Percentiles rank a stretch among this genome's conserved stretches.
Evolutionary conservation across 2,888 invertebrate genomes (phyloP).

Genomic region (Amiota communis): DNA sequence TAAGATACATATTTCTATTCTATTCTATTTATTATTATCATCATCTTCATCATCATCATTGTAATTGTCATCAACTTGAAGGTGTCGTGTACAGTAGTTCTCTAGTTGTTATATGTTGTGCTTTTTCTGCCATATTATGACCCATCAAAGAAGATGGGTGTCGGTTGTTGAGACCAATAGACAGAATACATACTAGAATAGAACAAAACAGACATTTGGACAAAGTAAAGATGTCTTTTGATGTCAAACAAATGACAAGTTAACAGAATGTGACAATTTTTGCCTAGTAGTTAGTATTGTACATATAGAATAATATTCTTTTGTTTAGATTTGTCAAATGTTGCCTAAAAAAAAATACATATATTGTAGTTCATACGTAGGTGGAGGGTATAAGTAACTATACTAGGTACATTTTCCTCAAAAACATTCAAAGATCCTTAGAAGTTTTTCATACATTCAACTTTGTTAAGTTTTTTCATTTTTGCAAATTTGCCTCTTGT

Average conservation of each 20-base stretch:
- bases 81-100: constrained; percentile 58
- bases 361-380: no score
- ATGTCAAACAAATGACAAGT: constrained; percentile 6
- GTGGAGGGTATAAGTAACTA: no score
- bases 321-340: no score
- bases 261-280: constrained; percentile 35
- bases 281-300: constrained; percentile 47
- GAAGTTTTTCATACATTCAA: no score
- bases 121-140: constrained; percentile 48
- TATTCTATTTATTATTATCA: constrained; percentile 18
- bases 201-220: constrained; percentile 13
- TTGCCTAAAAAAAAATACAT: no score
- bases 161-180: background rate
- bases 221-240: constrained; percentile 16
- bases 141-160: background rate
- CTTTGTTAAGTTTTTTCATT: no score
- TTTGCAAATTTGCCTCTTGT: no score
- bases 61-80: constrained; percentile 37
- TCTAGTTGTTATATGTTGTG: constrained; percentile 43
- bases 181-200: background rate
- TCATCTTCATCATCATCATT: constrained; percentile 7
- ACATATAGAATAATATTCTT: background rate
- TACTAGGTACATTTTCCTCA: no score
- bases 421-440: no score
- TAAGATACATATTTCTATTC: constrained; percentile 24